phyloP scores from a whole-genome alignment of 2,888 invertebrate genomes.

The Hypsopygia costalis region DNA sequence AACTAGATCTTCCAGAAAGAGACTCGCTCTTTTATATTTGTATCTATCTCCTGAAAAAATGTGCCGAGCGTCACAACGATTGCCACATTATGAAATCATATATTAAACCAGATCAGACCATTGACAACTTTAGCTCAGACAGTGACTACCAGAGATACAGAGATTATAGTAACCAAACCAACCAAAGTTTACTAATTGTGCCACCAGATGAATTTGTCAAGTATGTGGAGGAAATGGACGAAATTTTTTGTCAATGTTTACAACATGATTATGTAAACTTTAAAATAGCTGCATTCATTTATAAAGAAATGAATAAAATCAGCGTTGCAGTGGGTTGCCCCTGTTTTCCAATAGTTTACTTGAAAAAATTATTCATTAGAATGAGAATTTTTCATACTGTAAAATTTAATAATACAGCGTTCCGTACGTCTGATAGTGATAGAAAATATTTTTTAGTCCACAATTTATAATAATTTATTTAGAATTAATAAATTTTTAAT shows the following conservation, averaged over 20 bases:
- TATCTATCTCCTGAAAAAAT: constrained; percentile 5
- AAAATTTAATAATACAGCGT: constrained; percentile 1
- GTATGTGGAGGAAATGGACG: constrained; percentile 2
- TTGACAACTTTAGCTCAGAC: not conserved
- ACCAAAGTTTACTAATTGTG: constrained; percentile 1
- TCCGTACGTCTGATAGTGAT: constrained; percentile 4
- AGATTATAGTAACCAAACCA: not conserved
- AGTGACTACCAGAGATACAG: not conserved
- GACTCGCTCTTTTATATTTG: constrained; percentile 6
- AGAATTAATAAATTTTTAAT: too few species aligned
- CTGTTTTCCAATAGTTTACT: not conserved
- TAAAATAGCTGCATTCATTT: not conserved
- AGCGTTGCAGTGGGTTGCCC: not conserved
- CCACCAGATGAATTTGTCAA: constrained; percentile 4
- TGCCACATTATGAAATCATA: not conserved
- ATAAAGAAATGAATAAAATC: not conserved
- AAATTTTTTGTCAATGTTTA: not conserved
- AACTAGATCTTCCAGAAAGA: not conserved
- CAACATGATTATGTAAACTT: not conserved
- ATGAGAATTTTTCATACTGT: constrained; percentile 3
- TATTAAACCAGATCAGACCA: not conserved
- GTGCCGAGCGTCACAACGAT: constrained; percentile 1
- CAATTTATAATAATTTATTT: not conserved
- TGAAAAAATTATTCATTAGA: constrained; percentile 4
- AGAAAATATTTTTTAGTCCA: not conserved